These are phyloP conservation scores for Mallotus villosus DNA, from an alignment of 2,797 vertebrate genomes.

Conservation along the genomic window DNA sequence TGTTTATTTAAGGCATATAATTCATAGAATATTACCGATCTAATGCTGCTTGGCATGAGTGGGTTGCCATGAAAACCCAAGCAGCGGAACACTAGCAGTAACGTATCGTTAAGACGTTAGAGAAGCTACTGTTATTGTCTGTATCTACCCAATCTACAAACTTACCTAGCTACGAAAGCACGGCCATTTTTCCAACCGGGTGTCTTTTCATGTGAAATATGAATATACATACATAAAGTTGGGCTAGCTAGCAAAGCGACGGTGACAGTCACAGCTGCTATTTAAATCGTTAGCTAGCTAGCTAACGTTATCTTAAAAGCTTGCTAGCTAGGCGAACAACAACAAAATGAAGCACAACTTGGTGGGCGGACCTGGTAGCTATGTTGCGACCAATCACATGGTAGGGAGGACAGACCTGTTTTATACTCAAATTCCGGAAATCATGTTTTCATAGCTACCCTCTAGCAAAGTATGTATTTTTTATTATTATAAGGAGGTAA, in stretches of 20 bases:
- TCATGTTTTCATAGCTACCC: no score
- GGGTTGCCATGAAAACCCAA: no score
- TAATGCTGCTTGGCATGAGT: no score
- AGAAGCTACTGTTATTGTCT: no score
- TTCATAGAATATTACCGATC: background rate
- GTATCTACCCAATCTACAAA: background rate
- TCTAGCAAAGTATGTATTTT: no score
- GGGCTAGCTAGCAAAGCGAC: background rate
- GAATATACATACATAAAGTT: background rate
- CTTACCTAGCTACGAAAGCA: conserved; percentile 1
- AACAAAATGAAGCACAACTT: conserved; percentile 42
- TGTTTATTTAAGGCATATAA: background rate
- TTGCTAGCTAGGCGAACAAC: conserved; percentile 48
- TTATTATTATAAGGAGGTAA: no score
- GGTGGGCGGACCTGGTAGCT: conserved; percentile 4
- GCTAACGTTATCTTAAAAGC: conserved; percentile 26
- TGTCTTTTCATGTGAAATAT: background rate
- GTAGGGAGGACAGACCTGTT: background rate
- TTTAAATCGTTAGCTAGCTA: conserved; percentile 27
- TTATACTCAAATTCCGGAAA: conserved; percentile 23
- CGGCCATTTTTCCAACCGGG: background rate
- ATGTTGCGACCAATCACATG: conserved; percentile 52
- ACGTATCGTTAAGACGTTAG: no score
- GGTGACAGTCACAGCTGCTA: conserved; percentile 18
- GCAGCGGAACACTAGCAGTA: background rate